These are phyloP conservation scores for Dromiciops gliroides DNA, from an alignment of 2,113 vertebrate species.

Conservation along the genomic window DNA sequence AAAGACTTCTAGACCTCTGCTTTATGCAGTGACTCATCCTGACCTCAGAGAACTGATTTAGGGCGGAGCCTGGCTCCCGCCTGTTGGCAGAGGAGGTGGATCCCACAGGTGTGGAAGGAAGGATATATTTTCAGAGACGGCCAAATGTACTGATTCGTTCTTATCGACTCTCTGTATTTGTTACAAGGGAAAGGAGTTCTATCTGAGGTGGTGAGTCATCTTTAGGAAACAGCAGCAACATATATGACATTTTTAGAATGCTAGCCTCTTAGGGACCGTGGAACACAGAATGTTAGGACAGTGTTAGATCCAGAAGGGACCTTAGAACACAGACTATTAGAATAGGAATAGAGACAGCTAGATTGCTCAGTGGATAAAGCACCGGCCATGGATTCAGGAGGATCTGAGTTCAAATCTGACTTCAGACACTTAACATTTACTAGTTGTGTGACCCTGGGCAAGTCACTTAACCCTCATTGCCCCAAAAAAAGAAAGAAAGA, in stretches of 20 bases:
- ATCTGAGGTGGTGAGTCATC: background rate
- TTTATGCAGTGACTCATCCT: background rate
- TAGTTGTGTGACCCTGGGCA: too few species aligned
- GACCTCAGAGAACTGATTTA: background rate
- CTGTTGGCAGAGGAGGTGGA: background rate
- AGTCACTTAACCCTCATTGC: too few species aligned
- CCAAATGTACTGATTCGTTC: background rate
- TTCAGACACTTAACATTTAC: too few species aligned
- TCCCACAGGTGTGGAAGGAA: background rate
- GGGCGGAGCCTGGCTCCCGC: too few species aligned
- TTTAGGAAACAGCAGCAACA: background rate
- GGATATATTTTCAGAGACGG: background rate
- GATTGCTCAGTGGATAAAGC: too few species aligned
- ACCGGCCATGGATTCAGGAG: too few species aligned
- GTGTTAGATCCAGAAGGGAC: background rate
- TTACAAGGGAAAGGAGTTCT: background rate
- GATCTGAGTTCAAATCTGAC: too few species aligned
- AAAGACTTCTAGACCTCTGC: background rate
- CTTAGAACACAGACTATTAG: background rate
- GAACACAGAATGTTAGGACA: background rate
- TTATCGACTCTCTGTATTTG: background rate
- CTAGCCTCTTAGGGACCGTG: background rate
- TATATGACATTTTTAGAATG: background rate
- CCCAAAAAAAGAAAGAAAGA: too few species aligned
- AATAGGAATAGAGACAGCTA: background rate